A percentile compares a stretch with the other conserved stretches of the same genome.
Conservation (phyloP, 2,113 vertebrate genomes). For the Hassar affinis region DNA sequence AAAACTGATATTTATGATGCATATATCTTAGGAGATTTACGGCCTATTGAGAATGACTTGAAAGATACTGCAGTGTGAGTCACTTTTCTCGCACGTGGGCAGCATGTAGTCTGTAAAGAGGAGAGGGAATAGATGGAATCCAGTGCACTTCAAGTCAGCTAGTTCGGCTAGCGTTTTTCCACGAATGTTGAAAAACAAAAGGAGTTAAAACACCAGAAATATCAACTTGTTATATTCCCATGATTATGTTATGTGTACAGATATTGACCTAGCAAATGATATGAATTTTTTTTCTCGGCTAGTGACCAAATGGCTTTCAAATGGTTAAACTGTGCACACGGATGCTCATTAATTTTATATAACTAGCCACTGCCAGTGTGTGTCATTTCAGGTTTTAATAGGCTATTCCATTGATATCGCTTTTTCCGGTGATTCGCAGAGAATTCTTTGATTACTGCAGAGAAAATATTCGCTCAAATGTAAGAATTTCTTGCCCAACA, state of each 20-base stretch:
- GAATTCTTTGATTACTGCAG: neutral
- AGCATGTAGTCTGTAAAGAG: constrained; percentile 53
- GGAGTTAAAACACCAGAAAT: neutral
- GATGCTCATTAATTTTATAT: neutral
- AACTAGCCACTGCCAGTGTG: neutral
- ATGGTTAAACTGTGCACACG: neutral
- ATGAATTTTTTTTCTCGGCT: neutral
- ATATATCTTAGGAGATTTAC: constrained; percentile 44
- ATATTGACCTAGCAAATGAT: neutral
- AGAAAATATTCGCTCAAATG: neutral
- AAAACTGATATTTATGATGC: constrained; percentile 16
- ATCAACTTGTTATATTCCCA: neutral
- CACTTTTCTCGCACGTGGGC: constrained; percentile 71
- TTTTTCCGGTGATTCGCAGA: constrained; percentile 42
- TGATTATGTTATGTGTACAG: neutral
- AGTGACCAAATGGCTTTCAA: neutral
- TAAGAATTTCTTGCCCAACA: constrained; percentile 25
- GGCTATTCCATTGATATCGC: constrained; percentile 55
- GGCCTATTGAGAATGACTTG: constrained; percentile 51
- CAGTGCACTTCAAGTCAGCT: constrained; percentile 7
- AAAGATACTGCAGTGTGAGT: constrained; percentile 79
- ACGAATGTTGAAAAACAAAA: neutral
- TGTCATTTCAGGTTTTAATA: neutral
- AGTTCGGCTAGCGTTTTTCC: neutral
- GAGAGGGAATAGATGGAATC: neutral